Percentiles rank a stretch among this genome's conserved stretches.
phyloP scores from a whole-genome alignment of 37 sponge, comb jelly and placozoan genomes.

The Aplysina aerophoba region DNA sequence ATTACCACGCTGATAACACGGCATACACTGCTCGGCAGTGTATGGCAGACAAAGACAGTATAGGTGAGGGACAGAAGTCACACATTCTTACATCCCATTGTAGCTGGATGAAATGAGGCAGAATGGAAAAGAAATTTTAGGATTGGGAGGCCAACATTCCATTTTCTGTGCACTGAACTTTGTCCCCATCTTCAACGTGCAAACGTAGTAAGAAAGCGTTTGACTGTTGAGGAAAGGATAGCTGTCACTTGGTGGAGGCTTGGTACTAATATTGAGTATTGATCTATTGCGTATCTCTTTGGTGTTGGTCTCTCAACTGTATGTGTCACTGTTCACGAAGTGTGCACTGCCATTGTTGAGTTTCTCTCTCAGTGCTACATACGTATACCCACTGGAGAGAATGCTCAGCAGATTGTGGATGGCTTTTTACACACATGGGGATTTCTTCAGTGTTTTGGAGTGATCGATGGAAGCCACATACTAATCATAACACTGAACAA shows the following conservation, averaged over 20 bases:
- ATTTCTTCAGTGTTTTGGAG: slow-evolving; percentile 44
- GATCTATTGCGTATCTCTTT: slow-evolving; percentile 50
- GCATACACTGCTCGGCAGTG: too few species aligned
- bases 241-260: slow-evolving; percentile 45
- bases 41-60: too few species aligned
- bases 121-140: too few species aligned
- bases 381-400: slow-evolving; percentile 25
- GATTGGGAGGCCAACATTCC: too few species aligned
- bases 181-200: too few species aligned
- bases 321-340: slow-evolving; percentile 39
- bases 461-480: slow-evolving; percentile 51
- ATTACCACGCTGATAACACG: too few species aligned
- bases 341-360: slow-evolving; percentile 31
- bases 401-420: background rate
- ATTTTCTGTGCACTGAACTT: too few species aligned
- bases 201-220: too few species aligned
- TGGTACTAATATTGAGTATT: slow-evolving; percentile 37
- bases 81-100: too few species aligned
- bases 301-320: slow-evolving; percentile 40
- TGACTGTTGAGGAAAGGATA: slow-evolving; percentile 30
- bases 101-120: too few species aligned
- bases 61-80: too few species aligned
- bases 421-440: slow-evolving; percentile 29
- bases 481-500: slow-evolving; percentile 34
- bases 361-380: slow-evolving; percentile 18